Percentiles rank a stretch among this genome's conserved stretches.
These are phyloP conservation scores for Cnemophilus loriae DNA, from an alignment of 2,113 vertebrate genomes.

Conservation along the genomic window DNA sequence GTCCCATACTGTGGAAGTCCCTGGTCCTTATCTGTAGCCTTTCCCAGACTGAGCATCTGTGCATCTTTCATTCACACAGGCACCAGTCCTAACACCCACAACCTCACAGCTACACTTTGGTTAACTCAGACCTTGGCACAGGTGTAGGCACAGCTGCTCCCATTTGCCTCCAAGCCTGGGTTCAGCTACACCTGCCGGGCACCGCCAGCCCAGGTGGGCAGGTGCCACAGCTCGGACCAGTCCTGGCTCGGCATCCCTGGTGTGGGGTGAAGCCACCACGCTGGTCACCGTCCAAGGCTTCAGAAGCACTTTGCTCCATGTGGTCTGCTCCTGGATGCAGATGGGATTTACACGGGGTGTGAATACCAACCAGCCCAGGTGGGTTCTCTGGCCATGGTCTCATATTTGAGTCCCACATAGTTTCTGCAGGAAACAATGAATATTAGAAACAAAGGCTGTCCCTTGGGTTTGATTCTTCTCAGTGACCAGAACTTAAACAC, in stretches of 20 bases:
- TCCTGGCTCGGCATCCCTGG: not conserved
- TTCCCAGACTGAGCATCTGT: not conserved
- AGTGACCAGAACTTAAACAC: not conserved
- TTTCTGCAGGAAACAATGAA: not conserved
- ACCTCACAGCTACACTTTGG: not conserved
- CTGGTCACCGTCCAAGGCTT: fast-evolving
- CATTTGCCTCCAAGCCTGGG: not conserved
- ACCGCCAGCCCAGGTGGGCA: fast-evolving
- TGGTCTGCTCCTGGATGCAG: not conserved
- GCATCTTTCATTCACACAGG: fast-evolving
- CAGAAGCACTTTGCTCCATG: not conserved
- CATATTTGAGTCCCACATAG: not conserved
- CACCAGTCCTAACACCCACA: not conserved
- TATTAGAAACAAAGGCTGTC: not conserved
- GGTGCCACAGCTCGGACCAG: not conserved
- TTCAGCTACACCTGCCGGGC: not conserved
- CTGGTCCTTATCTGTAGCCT: not conserved
- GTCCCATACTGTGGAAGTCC: not conserved
- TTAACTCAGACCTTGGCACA: not conserved
- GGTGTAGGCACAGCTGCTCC: fast-evolving
- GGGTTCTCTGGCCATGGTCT: not conserved
- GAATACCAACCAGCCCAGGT: not conserved
- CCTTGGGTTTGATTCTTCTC: not conserved
- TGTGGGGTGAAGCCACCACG: fast-evolving
- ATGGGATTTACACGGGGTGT: fast-evolving